Evolutionary conservation across 2,797 vertebrate species (phyloP).

Genomic region (Poeciliopsis gracilis): DNA sequence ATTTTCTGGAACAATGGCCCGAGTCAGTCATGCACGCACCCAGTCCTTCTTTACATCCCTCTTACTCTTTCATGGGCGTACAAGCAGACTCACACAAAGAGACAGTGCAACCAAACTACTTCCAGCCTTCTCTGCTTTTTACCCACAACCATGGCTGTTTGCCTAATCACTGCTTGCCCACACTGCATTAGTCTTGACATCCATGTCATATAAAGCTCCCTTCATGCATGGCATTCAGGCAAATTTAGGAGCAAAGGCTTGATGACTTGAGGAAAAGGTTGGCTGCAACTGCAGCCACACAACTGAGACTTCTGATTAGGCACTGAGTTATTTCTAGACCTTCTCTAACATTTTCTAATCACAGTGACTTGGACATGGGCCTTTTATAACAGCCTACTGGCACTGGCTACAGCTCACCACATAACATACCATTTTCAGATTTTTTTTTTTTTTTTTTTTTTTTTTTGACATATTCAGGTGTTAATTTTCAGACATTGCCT

Average conservation of each 20-base stretch:
- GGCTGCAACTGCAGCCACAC: constrained; percentile 4
- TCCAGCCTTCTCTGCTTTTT: constrained; percentile 23
- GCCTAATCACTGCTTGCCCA: constrained; percentile 1
- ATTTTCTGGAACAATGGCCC: constrained; percentile 75
- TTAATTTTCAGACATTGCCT: constrained; percentile 32
- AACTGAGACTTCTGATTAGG: constrained; percentile 21
- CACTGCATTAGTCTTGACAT: constrained; percentile 18
- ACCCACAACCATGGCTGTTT: constrained; percentile 8
- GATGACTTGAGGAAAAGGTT: constrained; percentile 5
- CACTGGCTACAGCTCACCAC: constrained; percentile 9
- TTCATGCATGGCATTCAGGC: constrained; percentile 11
- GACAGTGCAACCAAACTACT: constrained; percentile 18
- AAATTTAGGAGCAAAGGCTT: neutral
- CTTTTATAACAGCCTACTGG: constrained; percentile 11
- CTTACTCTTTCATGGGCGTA: constrained; percentile 20
- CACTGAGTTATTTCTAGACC: constrained; percentile 21
- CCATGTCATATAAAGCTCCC: constrained; percentile 22
- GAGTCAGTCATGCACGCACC: constrained; percentile 59
- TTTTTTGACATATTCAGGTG: constrained; percentile 23
- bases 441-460: constrained; percentile 3
- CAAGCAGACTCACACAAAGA: constrained; percentile 17
- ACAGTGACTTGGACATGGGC: constrained; percentile 11
- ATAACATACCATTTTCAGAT: constrained; percentile 27
- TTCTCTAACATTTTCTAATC: constrained; percentile 12
- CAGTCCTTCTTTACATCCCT: constrained; percentile 50